phyloP scores from a whole-genome alignment of 2,888 invertebrate species.

The Anticlea derivata region DNA sequence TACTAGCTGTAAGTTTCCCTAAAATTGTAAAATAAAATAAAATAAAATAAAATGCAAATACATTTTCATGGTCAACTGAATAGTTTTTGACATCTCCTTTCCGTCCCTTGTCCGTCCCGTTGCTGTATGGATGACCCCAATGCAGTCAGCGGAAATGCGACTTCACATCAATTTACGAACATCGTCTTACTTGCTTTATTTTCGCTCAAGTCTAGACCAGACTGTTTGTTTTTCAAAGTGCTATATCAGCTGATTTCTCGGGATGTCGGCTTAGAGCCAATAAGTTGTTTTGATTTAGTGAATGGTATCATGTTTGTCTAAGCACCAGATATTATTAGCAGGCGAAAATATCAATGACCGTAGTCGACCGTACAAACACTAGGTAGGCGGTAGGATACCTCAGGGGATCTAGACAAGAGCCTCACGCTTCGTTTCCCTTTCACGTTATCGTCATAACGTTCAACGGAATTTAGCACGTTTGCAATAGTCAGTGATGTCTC shows the following conservation, averaged over 20 bases:
- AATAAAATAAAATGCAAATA: not conserved
- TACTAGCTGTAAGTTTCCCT: too few species aligned
- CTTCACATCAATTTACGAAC: constrained; percentile 46
- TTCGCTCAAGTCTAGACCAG: constrained; percentile 11
- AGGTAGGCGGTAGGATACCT: too few species aligned
- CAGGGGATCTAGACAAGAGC: too few species aligned
- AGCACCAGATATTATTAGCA: not conserved
- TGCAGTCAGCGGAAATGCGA: constrained; percentile 51
- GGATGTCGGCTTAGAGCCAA: constrained; percentile 15
- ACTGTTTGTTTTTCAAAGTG: constrained; percentile 19
- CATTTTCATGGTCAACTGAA: not conserved
- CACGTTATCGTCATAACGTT: too few species aligned
- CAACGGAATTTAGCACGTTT: too few species aligned
- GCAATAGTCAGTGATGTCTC: too few species aligned
- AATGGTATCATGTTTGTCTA: constrained; percentile 6
- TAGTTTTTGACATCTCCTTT: not conserved
- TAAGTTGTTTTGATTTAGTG: constrained; percentile 17
- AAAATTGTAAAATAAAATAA: too few species aligned
- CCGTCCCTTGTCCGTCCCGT: constrained; percentile 2
- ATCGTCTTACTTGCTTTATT: constrained; percentile 20
- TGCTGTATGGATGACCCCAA: constrained; percentile 38
- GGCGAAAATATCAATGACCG: constrained; percentile 8
- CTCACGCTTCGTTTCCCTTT: too few species aligned
- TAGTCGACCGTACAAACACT: too few species aligned
- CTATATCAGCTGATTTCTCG: constrained; percentile 8